Percentiles rank a stretch among this genome's conserved stretches.
phyloP scores from a whole-genome alignment of 2,888 invertebrate genomes.

The Euplexia lucipara region DNA sequence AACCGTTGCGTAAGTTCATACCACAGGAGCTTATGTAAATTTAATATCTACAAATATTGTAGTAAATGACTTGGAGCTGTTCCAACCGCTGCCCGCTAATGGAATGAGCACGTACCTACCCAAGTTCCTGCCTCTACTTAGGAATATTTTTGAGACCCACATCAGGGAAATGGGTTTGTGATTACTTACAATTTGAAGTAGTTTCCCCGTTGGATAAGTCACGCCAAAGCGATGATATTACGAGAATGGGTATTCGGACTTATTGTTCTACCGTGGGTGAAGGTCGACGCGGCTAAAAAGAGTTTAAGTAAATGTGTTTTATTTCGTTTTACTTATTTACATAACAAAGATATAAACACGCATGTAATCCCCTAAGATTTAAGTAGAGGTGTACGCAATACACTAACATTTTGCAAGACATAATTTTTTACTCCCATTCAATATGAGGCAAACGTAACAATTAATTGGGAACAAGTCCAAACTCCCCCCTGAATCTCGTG shows the following conservation, averaged over 20 bases:
- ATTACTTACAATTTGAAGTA: conserved; percentile 31
- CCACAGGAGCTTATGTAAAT: conserved; percentile 36
- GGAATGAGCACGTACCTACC: conserved; percentile 24
- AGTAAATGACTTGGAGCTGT: conserved; percentile 54
- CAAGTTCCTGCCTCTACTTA: conserved; percentile 4
- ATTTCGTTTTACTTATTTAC: too few species aligned
- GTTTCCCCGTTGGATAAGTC: not conserved
- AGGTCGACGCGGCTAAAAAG: too few species aligned
- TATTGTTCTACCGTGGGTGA: not conserved
- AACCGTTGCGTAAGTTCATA: conserved; percentile 25
- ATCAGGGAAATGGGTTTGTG: conserved; percentile 16
- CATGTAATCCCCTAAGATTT: too few species aligned
- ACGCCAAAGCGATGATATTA: not conserved
- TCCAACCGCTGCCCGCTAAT: conserved; percentile 50
- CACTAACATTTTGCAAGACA: too few species aligned
- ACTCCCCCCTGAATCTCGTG: too few species aligned
- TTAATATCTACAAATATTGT: conserved; percentile 51
- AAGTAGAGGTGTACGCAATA: too few species aligned
- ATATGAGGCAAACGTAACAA: too few species aligned
- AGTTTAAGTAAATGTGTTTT: too few species aligned
- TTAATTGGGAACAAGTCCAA: too few species aligned
- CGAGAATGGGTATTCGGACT: too few species aligned
- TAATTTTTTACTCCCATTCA: too few species aligned
- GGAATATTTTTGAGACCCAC: conserved; percentile 27
- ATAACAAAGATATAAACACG: too few species aligned